Conservation (phyloP, 2,888 invertebrate genomes). For the Ochropleura leucogaster region DNA sequence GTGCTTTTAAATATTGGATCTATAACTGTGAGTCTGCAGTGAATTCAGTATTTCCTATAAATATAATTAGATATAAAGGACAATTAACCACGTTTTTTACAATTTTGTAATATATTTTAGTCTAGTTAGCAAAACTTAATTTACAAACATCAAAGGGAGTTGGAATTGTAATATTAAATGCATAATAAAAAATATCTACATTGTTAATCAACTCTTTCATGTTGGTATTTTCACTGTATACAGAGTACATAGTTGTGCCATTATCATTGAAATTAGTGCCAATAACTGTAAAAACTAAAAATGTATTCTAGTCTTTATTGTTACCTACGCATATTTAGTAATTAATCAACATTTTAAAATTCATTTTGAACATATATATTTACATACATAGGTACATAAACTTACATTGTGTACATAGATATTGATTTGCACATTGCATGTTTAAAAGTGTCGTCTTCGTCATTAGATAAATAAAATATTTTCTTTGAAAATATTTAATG, state of each 20-base stretch:
- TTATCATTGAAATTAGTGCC: conserved; percentile 89
- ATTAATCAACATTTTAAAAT: conserved; percentile 87
- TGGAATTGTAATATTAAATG: conserved; percentile 79
- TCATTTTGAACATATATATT: conserved; percentile 84
- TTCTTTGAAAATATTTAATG: conserved; percentile 70
- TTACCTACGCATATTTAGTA: conserved; percentile 89
- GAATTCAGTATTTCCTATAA: conserved; percentile 87
- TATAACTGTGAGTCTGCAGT: conserved; percentile 81
- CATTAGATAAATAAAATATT: conserved; percentile 71
- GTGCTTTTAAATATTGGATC: conserved; percentile 79
- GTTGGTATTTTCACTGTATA: conserved; percentile 78
- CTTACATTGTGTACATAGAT: conserved; percentile 83
- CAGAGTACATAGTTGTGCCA: conserved; percentile 88
- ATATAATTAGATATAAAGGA: conserved; percentile 84
- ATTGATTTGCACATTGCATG: conserved; percentile 85
- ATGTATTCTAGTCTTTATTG: conserved; percentile 91
- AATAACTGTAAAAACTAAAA: conserved; percentile 90
- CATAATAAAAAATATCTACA: conserved; percentile 70
- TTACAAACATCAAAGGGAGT: conserved; percentile 77
- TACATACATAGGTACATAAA: conserved; percentile 77
- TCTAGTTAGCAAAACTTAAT: conserved; percentile 86
- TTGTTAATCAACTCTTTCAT: conserved; percentile 61
- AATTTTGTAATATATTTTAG: conserved; percentile 87
- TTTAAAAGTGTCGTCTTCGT: conserved; percentile 79
- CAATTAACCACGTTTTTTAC: conserved; percentile 84